A percentile compares a stretch with the other conserved stretches of the same genome.
phyloP scores from a whole-genome alignment of 2,797 vertebrate genomes.

The Peromyscus nudipes region DNA sequence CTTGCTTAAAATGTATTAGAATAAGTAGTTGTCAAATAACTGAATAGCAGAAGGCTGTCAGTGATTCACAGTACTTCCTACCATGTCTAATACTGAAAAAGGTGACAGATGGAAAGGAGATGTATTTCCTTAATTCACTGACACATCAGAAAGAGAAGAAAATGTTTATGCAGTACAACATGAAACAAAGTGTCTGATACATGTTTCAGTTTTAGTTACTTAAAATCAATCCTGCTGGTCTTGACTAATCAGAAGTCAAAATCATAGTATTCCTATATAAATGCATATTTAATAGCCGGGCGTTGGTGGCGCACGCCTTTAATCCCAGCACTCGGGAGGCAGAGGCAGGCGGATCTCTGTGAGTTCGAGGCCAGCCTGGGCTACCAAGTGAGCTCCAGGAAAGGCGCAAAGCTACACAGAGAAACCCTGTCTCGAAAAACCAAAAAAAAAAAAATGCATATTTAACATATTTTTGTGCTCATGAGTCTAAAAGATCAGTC shows the following conservation, averaged over 20 bases:
- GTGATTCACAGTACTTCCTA: conserved; percentile 16
- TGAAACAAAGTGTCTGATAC: conserved; percentile 47
- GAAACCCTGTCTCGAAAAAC: no score
- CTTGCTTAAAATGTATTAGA: conserved; percentile 49
- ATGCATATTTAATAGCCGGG: neutral
- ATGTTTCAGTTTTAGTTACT: conserved; percentile 53
- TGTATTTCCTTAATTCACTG: neutral
- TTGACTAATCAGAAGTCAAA: conserved; percentile 17
- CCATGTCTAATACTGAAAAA: neutral
- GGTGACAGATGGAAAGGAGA: neutral
- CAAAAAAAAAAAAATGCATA: no score
- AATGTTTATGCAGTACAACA: neutral
- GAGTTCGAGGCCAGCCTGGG: no score
- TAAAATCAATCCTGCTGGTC: neutral
- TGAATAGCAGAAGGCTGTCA: neutral
- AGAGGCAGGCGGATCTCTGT: no score
- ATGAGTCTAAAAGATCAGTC: neutral
- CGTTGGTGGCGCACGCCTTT: no score
- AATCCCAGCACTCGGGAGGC: no score
- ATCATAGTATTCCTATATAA: no score
- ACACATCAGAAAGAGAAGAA: conserved; percentile 19
- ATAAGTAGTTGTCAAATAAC: conserved; percentile 35
- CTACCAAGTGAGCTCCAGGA: no score
- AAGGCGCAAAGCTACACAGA: no score
- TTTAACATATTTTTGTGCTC: conserved; percentile 29